These are phyloP conservation scores for Listronotus bonariensis DNA, from an alignment of 1,140 invertebrate genomes.

Conservation along the genomic window DNA sequence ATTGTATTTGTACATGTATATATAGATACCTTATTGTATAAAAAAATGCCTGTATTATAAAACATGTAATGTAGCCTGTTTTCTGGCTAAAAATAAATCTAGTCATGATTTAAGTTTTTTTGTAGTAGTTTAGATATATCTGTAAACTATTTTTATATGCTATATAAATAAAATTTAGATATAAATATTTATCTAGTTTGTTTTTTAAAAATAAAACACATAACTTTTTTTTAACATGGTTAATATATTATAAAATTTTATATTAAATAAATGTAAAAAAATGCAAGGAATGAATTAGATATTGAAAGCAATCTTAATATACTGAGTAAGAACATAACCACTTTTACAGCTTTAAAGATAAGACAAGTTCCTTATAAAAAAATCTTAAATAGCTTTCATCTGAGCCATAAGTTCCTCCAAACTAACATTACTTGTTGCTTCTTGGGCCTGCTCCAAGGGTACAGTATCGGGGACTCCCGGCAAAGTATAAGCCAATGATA, in stretches of 20 bases:
- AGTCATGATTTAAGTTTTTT: too few species aligned
- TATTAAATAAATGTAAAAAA: conserved; percentile 4
- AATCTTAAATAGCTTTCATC: conserved; percentile 77
- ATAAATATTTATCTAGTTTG: not conserved
- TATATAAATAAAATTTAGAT: too few species aligned
- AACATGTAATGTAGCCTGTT: too few species aligned
- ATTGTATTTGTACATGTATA: conserved; percentile 6
- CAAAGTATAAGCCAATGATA: conserved; percentile 69
- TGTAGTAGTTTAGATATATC: too few species aligned
- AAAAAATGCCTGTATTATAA: too few species aligned
- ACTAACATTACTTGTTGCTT: conserved; percentile 56
- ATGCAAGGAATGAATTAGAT: not conserved
- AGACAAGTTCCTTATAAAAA: not conserved
- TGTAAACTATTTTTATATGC: too few species aligned
- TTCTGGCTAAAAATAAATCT: too few species aligned
- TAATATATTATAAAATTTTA: conserved; percentile 2
- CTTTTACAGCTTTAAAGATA: not conserved
- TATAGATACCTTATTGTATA: not conserved
- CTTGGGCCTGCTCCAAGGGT: conserved; percentile 44
- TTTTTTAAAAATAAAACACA: not conserved
- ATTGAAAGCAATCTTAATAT: not conserved
- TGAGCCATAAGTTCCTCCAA: conserved; percentile 88
- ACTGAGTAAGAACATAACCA: not conserved
- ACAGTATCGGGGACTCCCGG: conserved; percentile 53
- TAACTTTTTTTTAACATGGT: not conserved